A percentile compares a stretch with the other conserved stretches of the same genome.
phyloP scores from a whole-genome alignment of 23 tunicate species.

The Styela clava region DNA sequence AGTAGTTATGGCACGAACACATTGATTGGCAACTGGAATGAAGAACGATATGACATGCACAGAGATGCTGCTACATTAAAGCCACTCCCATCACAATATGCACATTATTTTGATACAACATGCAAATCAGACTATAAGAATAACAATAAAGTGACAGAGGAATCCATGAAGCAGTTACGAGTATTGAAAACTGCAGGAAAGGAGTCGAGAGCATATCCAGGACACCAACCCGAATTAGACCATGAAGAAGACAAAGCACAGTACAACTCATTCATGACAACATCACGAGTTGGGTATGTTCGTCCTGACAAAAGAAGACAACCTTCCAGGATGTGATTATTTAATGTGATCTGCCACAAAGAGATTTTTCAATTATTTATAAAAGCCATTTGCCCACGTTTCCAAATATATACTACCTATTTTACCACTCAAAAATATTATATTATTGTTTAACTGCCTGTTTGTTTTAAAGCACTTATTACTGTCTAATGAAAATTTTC shows the following conservation, averaged over 20 bases:
- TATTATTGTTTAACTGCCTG: too few species aligned
- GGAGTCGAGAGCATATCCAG: conserved; percentile 73
- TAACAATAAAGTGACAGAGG: background rate
- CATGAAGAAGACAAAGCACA: conserved; percentile 41
- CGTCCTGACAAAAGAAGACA: conserved; percentile 53
- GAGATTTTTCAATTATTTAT: too few species aligned
- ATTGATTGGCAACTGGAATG: conserved; percentile 94
- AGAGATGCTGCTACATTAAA: conserved; percentile 29
- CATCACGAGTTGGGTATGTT: conserved; percentile 55
- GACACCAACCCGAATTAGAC: conserved; percentile 93
- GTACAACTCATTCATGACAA: conserved; percentile 66
- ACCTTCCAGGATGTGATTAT: conserved; percentile 9
- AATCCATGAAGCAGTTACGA: conserved; percentile 19
- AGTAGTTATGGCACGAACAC: conserved; percentile 67
- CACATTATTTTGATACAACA: conserved; percentile 74
- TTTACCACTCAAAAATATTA: background rate
- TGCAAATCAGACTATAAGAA: conserved; percentile 52
- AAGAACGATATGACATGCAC: conserved; percentile 57
- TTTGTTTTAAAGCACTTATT: too few species aligned
- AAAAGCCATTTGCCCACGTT: too few species aligned
- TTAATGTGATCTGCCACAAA: too few species aligned
- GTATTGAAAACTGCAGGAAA: conserved; percentile 48
- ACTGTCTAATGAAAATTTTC: too few species aligned
- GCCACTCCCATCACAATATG: conserved; percentile 78
- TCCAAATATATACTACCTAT: too few species aligned